Evolutionary conservation across 2,888 invertebrate species (phyloP), one percentile per base, ranked within the genome.

Genomic region (Plemyria rubiginata): DNA sequence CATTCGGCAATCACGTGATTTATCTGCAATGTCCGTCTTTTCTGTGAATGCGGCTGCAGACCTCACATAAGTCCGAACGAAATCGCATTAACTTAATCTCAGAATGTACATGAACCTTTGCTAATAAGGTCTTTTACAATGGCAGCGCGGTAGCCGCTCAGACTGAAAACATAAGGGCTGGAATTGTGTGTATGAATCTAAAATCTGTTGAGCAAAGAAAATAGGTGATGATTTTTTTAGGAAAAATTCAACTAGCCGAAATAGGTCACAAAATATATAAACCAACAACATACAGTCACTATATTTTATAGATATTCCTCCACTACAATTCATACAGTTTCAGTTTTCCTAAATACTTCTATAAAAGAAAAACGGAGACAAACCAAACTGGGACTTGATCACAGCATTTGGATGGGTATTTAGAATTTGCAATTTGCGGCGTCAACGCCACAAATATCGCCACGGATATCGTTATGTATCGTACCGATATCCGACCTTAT

Each of bases 61-160:
- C 60, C 43, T 79, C 82, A 82, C 81, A 79, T 82, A 81, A 73
- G 77, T 36, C 16, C 22, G 36, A 46, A 76, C 73, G 68, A 81
- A 85, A 83, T 82, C 77, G 76, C 81, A 84, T 84, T 86, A 82
- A 78, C 78, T 81, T 79, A 84, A 84, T 83, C 83, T 84, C 77
- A 79, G 75, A 76, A 75, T 74, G 76, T 77, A 82, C 82, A 82
- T 75, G 78, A 75, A 73, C 77, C 76, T 79, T 82, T 78, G 69
- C 81, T 84, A 86, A 86, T 87, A 85, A 84, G 60, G 54, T 55
- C 22, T 59, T 60, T 64, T 61, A 63, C 65, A 60, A 66, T 66
- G 49, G 40, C 54, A 54, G 51, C 60, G 45, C 60, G 58, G 60
- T 62, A 54, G 65, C 54, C 50, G 49, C 53, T 43, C 11, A 6